Evolutionary conservation across 2,797 vertebrate species (phyloP).

Genomic region (Microctenopoma stevenorrisi): DNA sequence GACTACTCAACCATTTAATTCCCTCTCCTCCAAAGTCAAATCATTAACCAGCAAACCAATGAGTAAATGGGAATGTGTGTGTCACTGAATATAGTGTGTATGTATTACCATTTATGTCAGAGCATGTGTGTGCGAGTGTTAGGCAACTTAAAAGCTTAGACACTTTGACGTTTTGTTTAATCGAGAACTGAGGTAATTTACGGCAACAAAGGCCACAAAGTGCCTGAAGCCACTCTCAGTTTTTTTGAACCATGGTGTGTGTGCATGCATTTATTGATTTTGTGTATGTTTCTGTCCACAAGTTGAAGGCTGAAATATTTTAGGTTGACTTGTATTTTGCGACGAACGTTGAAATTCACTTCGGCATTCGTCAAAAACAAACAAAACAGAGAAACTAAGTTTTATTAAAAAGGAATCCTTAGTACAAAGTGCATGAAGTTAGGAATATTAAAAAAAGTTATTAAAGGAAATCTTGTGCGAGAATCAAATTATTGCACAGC

Average conservation of each 20-base stretch:
- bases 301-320: background rate
- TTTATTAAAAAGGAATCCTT: conserved; percentile 7
- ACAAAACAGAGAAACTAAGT: background rate
- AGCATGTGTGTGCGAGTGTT: conserved; percentile 18
- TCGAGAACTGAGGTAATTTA: conserved; percentile 76
- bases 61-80: conserved; percentile 74
- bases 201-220: conserved; percentile 68
- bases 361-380: background rate
- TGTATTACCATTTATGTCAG: conserved; percentile 28
- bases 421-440: conserved; percentile 1
- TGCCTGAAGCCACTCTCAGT: conserved; percentile 50
- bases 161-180: conserved; percentile 75
- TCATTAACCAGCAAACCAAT: conserved; percentile 76
- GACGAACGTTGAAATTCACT: conserved; percentile 1
- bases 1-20: conserved; percentile 77
- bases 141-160: conserved; percentile 68
- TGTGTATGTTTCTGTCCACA: conserved; percentile 3
- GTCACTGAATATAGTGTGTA: conserved; percentile 30
- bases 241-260: conserved; percentile 39
- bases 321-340: background rate
- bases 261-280: conserved; percentile 3
- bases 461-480: conserved; percentile 16
- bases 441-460: conserved; percentile 34
- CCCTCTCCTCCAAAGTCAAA: conserved; percentile 69
- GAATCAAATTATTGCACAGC: conserved; percentile 9